Evolutionary conservation across 2,888 invertebrate genomes (phyloP).

Genomic region (Microctonus aethiopoides): DNA sequence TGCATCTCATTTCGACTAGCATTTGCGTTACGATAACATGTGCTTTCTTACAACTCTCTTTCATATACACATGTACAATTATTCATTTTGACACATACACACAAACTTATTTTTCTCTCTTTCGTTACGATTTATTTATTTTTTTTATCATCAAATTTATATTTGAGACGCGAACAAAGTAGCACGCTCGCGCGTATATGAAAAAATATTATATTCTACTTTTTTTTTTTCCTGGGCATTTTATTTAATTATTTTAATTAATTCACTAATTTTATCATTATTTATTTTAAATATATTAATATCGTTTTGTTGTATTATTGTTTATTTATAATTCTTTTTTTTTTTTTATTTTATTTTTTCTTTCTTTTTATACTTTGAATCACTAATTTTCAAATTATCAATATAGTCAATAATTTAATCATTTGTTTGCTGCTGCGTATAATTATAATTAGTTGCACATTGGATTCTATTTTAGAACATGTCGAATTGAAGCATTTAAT

Average conservation of each 20-base stretch:
- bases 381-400: conserved; percentile 7
- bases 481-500: background rate
- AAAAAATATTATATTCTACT: background rate
- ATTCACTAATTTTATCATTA: background rate
- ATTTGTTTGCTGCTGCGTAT: background rate
- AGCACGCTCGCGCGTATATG: background rate
- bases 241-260: background rate
- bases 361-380: background rate
- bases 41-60: conserved; percentile 13
- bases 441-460: background rate
- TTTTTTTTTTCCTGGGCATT: background rate
- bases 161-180: background rate
- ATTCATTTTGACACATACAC: background rate
- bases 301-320: background rate
- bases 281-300: background rate
- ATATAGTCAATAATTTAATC: background rate
- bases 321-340: background rate
- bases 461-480: background rate
- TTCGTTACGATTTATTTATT: background rate
- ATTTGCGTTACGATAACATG: conserved; percentile 28
- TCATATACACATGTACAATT: conserved; percentile 2
- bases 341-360: too few relatives aligned
- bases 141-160: background rate
- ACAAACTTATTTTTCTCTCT: background rate
- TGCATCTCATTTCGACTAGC: conserved; percentile 34